Percentiles rank a stretch among this genome's conserved stretches.
Evolutionary conservation across 2,113 vertebrate genomes (phyloP).

Genomic region (Athene cunicularia): DNA sequence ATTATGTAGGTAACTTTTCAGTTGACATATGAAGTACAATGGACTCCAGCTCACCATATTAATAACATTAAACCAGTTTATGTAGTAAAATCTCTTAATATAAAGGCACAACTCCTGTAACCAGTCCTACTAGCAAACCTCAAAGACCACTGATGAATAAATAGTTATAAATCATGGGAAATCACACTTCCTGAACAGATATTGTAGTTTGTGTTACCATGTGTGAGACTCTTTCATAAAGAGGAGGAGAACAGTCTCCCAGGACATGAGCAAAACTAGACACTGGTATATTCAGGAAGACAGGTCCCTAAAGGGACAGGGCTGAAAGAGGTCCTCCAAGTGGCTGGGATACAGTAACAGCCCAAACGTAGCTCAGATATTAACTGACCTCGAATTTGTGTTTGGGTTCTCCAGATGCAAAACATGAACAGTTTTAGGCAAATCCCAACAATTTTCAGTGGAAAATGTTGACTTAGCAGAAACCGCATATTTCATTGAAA

Average conservation of each 20-base stretch:
- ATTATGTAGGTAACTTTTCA: not conserved
- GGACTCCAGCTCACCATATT: not conserved
- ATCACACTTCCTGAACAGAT: not conserved
- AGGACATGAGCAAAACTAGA: not conserved
- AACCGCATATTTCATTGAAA: not conserved
- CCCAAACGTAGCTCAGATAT: not conserved
- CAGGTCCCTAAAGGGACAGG: not conserved
- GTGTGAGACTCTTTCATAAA: not conserved
- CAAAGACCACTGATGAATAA: not conserved
- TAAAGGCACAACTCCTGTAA: not conserved
- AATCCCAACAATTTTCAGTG: conserved; percentile 29
- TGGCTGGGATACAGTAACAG: not conserved
- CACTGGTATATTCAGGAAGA: not conserved
- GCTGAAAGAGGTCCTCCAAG: not conserved
- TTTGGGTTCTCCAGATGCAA: conserved; percentile 4
- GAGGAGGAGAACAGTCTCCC: not conserved
- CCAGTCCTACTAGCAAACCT: not conserved
- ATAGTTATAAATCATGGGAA: not conserved
- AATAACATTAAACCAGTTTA: not conserved
- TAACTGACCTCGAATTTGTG: not conserved
- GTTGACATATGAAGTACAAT: not conserved
- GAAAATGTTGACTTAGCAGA: conserved; percentile 50
- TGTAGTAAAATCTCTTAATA: not conserved
- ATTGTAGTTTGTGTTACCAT: not conserved
- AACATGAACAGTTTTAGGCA: not conserved